phyloP scores from a whole-genome alignment of 2,888 invertebrate genomes.

The Machimus atricapillus region DNA sequence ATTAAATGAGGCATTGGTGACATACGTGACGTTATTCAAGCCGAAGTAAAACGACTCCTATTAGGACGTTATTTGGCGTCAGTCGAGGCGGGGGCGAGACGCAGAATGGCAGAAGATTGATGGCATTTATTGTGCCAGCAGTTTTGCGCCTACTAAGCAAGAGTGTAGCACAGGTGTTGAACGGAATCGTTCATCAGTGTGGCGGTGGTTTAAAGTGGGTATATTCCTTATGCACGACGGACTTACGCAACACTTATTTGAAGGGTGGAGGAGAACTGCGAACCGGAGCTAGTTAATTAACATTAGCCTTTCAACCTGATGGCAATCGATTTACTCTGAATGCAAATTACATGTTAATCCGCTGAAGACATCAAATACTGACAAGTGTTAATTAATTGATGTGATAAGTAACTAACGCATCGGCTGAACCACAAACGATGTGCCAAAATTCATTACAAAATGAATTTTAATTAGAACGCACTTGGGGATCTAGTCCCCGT shows the following conservation, averaged over 20 bases:
- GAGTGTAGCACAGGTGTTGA: not conserved
- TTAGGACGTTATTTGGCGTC: not conserved
- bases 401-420: constrained; percentile 40
- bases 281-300: constrained; percentile 6
- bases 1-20: not conserved
- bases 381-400: constrained; percentile 43
- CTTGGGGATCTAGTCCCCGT: not conserved
- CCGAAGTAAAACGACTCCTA: not conserved
- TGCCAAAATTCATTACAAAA: constrained; percentile 38
- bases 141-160: not conserved
- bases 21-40: not conserved
- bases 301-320: constrained; percentile 20
- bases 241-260: not conserved
- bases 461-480: constrained; percentile 39
- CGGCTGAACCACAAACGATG: constrained; percentile 29
- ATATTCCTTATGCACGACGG: not conserved
- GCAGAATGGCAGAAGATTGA: not conserved
- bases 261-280: not conserved
- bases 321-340: constrained; percentile 33
- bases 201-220: not conserved
- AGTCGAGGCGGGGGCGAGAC: not conserved
- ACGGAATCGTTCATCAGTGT: not conserved
- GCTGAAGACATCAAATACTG: constrained; percentile 37
- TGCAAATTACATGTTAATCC: constrained; percentile 42
- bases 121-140: not conserved